Evolutionary conservation across 1,140 invertebrate species (phyloP).

Genomic region (Listronotus bonariensis): DNA sequence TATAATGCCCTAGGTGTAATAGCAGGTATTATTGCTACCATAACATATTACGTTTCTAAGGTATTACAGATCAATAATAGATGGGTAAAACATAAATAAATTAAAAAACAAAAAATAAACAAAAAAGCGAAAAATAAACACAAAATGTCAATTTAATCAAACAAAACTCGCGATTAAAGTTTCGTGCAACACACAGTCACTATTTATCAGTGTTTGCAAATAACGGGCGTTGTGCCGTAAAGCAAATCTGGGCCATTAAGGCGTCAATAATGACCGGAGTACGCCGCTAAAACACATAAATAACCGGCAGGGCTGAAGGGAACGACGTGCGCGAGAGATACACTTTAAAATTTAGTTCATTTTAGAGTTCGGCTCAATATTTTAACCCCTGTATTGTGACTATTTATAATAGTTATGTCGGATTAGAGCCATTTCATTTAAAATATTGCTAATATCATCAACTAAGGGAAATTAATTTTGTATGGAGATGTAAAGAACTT

Average conservation of each 20-base stretch:
- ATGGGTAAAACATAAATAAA: too few relatives aligned
- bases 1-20: too few relatives aligned
- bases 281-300: slow-evolving; percentile 55
- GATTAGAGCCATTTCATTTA: slow-evolving; percentile 11
- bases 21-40: too few relatives aligned
- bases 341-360: slow-evolving; percentile 28
- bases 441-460: slow-evolving; percentile 15
- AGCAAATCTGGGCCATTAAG: slow-evolving; percentile 55
- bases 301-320: slow-evolving; percentile 44
- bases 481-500: too few relatives aligned
- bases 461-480: neutral
- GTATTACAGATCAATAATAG: too few relatives aligned
- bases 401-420: slow-evolving; percentile 16
- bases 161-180: neutral
- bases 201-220: slow-evolving; percentile 56
- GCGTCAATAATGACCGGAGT: slow-evolving; percentile 54
- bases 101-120: too few relatives aligned
- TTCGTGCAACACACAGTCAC: slow-evolving; percentile 21
- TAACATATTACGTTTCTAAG: too few relatives aligned
- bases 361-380: slow-evolving; percentile 14
- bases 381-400: slow-evolving; percentile 29
- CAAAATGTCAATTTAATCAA: too few relatives aligned
- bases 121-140: too few relatives aligned
- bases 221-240: slow-evolving; percentile 50
- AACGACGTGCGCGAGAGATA: slow-evolving; percentile 43